These are phyloP conservation scores for Drosophila demipolita DNA, from an alignment of 2,888 invertebrate species.

Conservation along the genomic window DNA sequence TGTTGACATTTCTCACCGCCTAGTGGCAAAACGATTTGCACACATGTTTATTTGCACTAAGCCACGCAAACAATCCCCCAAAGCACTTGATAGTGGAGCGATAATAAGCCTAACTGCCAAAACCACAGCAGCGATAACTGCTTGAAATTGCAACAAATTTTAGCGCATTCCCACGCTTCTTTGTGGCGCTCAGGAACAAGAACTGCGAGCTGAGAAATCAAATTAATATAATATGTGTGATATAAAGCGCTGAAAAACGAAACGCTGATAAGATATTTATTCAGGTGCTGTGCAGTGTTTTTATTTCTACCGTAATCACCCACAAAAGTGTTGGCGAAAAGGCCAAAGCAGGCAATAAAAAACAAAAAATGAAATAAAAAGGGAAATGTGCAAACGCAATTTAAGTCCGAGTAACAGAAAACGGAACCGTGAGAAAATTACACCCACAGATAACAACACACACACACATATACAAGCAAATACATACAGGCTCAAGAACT, in stretches of 20 bases:
- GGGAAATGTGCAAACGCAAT: constrained; percentile 77
- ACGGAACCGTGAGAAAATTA: constrained; percentile 81
- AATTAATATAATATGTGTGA: constrained; percentile 61
- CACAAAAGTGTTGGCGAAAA: constrained; percentile 74
- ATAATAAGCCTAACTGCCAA: constrained; percentile 44
- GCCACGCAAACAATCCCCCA: constrained; percentile 46
- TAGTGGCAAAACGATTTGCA: constrained; percentile 55
- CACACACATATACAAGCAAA: constrained; percentile 8
- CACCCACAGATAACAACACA: constrained; percentile 75
- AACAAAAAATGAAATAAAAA: constrained; percentile 23
- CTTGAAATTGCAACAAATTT: constrained; percentile 51
- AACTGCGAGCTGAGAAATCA: constrained; percentile 54
- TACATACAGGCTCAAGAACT: constrained; percentile 28
- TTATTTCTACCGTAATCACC: constrained; percentile 65
- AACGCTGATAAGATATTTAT: constrained; percentile 76
- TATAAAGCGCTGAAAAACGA: constrained; percentile 66
- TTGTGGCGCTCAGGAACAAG: constrained; percentile 43
- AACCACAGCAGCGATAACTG: constrained; percentile 25
- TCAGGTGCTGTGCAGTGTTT: constrained; percentile 66
- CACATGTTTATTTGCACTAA: constrained; percentile 43
- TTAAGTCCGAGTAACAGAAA: constrained; percentile 72
- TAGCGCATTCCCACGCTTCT: constrained; percentile 73
- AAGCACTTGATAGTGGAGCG: constrained; percentile 68
- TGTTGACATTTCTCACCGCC: constrained; percentile 72
- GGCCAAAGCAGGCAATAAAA: constrained; percentile 50